A percentile compares a stretch with the other conserved stretches of the same genome.
These are phyloP conservation scores for Ashinkailepas kermadecensis DNA, from an alignment of 2,888 invertebrate species.

Conservation along the genomic window DNA sequence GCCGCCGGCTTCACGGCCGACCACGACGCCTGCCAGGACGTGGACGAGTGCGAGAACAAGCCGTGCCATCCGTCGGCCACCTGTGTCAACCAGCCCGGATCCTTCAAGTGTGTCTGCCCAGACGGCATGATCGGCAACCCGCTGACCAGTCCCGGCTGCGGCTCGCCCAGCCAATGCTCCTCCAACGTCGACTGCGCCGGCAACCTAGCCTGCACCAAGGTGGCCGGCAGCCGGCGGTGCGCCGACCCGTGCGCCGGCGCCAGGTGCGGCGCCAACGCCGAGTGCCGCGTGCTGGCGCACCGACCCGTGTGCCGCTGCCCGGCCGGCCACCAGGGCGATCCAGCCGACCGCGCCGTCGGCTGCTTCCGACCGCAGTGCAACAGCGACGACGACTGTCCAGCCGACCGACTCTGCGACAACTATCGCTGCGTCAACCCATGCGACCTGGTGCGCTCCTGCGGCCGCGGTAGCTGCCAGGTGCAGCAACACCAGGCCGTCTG, in stretches of 20 bases:
- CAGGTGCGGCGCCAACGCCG: slow-evolving; percentile 66
- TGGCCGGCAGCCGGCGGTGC: slow-evolving; percentile 50
- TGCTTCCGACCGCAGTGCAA: slow-evolving; percentile 85
- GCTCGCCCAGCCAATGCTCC: slow-evolving; percentile 66
- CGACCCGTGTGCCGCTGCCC: slow-evolving; percentile 66
- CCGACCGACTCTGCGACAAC: slow-evolving; percentile 65
- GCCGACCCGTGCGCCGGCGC: slow-evolving; percentile 65
- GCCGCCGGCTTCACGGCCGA: slow-evolving; percentile 53
- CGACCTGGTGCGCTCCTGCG: slow-evolving; percentile 60
- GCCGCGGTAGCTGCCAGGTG: slow-evolving; percentile 68
- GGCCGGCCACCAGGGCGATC: slow-evolving; percentile 72
- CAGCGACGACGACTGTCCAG: slow-evolving; percentile 63
- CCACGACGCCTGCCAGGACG: slow-evolving; percentile 67
- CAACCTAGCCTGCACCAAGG: slow-evolving; percentile 56
- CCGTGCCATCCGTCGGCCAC: slow-evolving; percentile 67
- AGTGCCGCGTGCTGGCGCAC: slow-evolving; percentile 66
- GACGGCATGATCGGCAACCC: slow-evolving; percentile 67
- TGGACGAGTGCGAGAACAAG: slow-evolving; percentile 61
- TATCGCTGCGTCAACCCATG: slow-evolving; percentile 65
- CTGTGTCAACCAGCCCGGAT: slow-evolving; percentile 71
- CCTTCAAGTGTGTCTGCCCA: slow-evolving; percentile 70
- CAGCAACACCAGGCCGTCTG: slow-evolving; percentile 64
- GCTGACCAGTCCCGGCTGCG: slow-evolving; percentile 53
- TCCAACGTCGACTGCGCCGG: slow-evolving; percentile 65
- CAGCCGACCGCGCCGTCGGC: slow-evolving; percentile 62